Conservation (phyloP, 2,797 vertebrate genomes). For the Cetoscarus ocellatus region DNA sequence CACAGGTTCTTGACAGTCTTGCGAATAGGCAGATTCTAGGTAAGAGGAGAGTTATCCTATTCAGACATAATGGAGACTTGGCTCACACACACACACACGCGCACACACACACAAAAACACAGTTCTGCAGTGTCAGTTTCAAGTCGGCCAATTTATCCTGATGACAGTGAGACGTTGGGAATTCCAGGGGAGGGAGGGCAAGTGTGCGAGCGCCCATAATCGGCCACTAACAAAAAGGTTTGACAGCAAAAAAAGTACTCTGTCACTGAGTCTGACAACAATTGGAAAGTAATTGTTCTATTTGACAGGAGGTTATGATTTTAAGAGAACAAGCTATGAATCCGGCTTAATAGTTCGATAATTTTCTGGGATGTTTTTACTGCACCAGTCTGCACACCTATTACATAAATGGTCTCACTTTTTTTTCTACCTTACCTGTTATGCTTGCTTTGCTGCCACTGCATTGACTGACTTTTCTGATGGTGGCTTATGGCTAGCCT, state of each 20-base stretch:
- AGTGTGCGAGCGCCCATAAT: conserved; percentile 51
- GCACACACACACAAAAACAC: not conserved
- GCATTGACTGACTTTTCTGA: no score
- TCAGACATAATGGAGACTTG: conserved; percentile 65
- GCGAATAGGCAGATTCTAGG: conserved; percentile 50
- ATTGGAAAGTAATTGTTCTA: no score
- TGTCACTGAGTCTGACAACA: not conserved
- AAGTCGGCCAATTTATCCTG: conserved; percentile 62
- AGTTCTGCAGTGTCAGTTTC: conserved; percentile 65
- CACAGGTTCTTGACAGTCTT: conserved; percentile 35
- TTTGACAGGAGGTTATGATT: no score
- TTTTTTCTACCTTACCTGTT: no score
- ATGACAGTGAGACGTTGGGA: conserved; percentile 62
- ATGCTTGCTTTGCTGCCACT: no score
- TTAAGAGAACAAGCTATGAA: not conserved
- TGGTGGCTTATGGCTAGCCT: no score
- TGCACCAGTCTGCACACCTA: no score
- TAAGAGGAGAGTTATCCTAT: conserved; percentile 59
- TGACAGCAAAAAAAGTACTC: conserved; percentile 17
- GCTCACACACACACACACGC: not conserved
- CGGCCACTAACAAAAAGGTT: conserved; percentile 38
- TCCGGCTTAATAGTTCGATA: not conserved
- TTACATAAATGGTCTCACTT: no score
- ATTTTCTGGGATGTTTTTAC: no score
- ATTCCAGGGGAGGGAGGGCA: conserved; percentile 51